A percentile compares a stretch with the other conserved stretches of the same genome.
These are phyloP conservation scores for Habroteleia sp. DNA, from an alignment of 2,888 invertebrate species.

Conservation along the genomic window DNA sequence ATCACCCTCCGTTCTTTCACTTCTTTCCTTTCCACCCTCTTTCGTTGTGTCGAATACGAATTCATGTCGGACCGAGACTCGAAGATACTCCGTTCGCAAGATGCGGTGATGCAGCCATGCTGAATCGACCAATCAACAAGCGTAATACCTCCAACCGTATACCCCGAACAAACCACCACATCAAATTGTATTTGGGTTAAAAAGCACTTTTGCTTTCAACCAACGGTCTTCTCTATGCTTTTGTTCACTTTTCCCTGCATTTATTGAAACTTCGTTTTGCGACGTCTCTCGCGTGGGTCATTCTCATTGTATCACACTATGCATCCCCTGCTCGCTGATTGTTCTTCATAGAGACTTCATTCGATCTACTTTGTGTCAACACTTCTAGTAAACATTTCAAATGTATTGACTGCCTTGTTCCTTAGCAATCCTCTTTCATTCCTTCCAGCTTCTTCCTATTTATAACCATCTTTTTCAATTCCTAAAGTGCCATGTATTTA, in stretches of 20 bases:
- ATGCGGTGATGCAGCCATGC: constrained; percentile 55
- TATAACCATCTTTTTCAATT: too few species aligned
- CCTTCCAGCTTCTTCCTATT: too few species aligned
- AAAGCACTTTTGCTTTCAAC: constrained; percentile 4
- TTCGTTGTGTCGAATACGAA: constrained; percentile 59
- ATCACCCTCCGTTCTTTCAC: constrained; percentile 56
- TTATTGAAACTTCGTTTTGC: not conserved
- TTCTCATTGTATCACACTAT: too few species aligned
- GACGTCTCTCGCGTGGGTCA: too few species aligned
- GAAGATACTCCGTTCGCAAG: constrained; percentile 44
- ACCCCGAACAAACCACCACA: constrained; percentile 39
- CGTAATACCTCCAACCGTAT: constrained; percentile 36
- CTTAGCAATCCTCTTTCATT: too few species aligned
- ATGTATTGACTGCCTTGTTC: too few species aligned
- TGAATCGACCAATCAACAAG: constrained; percentile 64
- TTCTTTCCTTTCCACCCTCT: constrained; percentile 51
- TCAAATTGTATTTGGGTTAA: constrained; percentile 41
- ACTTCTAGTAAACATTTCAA: too few species aligned
- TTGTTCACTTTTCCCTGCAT: constrained; percentile 5
- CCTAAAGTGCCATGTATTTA: too few species aligned
- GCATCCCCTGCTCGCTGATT: too few species aligned
- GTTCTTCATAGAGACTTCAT: too few species aligned
- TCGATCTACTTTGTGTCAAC: too few species aligned
- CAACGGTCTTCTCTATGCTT: not conserved
- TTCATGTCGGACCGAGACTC: constrained; percentile 45